Conservation (phyloP, 2,113 vertebrate genomes). For the Acanthochromis polyacanthus region DNA sequence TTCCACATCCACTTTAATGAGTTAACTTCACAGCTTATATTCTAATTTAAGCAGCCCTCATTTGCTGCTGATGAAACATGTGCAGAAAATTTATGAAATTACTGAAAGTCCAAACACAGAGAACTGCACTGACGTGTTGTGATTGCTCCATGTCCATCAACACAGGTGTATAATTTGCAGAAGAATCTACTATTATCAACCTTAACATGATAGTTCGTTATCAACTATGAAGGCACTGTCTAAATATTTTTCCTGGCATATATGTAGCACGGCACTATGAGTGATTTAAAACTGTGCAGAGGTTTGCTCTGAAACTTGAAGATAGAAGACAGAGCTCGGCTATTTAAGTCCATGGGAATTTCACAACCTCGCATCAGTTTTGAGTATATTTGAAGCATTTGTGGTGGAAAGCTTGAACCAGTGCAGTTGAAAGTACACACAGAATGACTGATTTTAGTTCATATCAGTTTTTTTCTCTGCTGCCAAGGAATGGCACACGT, state of each 20-base stretch:
- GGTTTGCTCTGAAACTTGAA: slow-evolving; percentile 60
- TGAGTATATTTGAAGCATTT: slow-evolving; percentile 77
- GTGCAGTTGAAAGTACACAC: slow-evolving; percentile 79
- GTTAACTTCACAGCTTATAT: not conserved
- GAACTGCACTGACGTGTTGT: not conserved
- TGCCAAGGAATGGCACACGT: slow-evolving; percentile 78
- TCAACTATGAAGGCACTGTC: not conserved
- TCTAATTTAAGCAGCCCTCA: not conserved
- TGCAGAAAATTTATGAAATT: not conserved
- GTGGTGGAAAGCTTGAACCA: slow-evolving; percentile 75
- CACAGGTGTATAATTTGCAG: not conserved
- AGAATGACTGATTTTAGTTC: slow-evolving; percentile 83
- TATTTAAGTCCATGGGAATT: slow-evolving; percentile 75
- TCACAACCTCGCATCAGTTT: slow-evolving; percentile 72
- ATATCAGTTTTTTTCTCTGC: slow-evolving; percentile 68
- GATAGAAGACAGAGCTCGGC: slow-evolving; percentile 57
- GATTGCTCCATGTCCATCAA: not conserved
- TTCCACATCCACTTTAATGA: not conserved
- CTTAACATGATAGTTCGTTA: not conserved
- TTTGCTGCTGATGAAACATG: slow-evolving; percentile 1
- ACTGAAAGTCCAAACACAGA: not conserved
- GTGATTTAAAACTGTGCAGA: slow-evolving; percentile 12
- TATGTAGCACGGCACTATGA: not conserved
- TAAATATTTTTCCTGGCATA: slow-evolving; percentile 14
- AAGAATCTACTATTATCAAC: not conserved